Evolutionary conservation across 2,797 vertebrate species (phyloP).

Genomic region (Pithecia hirsuta): DNA sequence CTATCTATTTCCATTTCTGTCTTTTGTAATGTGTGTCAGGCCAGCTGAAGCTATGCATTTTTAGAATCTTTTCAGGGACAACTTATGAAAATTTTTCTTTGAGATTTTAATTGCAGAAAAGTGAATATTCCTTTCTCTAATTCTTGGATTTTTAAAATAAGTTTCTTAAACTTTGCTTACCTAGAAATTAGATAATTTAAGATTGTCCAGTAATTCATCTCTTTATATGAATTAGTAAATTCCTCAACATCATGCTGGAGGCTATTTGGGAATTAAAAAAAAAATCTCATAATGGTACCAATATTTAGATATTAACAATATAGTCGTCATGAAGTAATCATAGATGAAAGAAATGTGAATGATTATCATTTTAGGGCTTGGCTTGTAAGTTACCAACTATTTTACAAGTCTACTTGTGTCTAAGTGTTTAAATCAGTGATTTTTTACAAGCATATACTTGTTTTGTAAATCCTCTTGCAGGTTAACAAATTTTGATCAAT

Average conservation of each 20-base stretch:
- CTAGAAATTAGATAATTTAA: not conserved
- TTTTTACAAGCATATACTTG: not conserved
- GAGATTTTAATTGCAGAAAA: not conserved
- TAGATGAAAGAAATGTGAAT: not conserved
- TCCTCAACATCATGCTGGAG: not conserved
- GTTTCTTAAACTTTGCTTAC: not conserved
- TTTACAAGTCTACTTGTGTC: not conserved
- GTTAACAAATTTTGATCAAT: not conserved
- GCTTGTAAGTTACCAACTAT: not conserved
- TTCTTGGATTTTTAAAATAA: not conserved
- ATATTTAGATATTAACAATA: not conserved
- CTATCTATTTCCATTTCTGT: not conserved
- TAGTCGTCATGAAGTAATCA: not conserved
- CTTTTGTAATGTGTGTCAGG: not conserved
- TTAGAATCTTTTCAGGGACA: conserved; percentile 1
- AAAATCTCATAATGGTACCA: not conserved
- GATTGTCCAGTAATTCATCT: not conserved
- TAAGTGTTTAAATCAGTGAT: not conserved
- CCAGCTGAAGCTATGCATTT: not conserved
- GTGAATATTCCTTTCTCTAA: not conserved
- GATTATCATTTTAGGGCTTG: not conserved
- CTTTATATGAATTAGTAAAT: not conserved
- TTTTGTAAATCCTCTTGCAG: not conserved
- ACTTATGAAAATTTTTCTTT: not conserved
- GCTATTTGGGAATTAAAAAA: not conserved